Conservation (phyloP, 2,113 vertebrate genomes). For the Takifugu bimaculatus region DNA sequence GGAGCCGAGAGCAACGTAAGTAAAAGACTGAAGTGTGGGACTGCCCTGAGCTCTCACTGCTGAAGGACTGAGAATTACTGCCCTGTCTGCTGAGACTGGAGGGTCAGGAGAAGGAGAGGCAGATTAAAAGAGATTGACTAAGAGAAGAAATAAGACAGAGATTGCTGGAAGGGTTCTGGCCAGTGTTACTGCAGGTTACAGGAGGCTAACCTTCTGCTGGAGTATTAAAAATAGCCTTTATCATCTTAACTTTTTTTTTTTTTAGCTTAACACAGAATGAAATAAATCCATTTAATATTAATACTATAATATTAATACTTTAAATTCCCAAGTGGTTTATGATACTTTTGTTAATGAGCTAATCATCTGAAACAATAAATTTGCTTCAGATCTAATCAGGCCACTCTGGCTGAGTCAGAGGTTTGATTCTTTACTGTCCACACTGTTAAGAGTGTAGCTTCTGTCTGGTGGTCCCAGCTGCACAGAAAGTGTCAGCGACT, state of each 20-base stretch:
- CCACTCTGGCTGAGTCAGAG: too few species aligned
- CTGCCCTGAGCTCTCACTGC: slow-evolving; percentile 18
- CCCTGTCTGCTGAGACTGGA: slow-evolving; percentile 25
- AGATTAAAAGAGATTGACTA: slow-evolving; percentile 34
- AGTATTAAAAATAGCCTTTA: slow-evolving; percentile 14
- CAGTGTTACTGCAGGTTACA: neutral
- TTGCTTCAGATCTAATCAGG: slow-evolving; percentile 11
- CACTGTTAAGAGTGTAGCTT: too few species aligned
- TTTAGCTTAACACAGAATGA: too few species aligned
- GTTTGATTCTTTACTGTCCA: too few species aligned
- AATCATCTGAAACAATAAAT: slow-evolving; percentile 39
- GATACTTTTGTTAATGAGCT: slow-evolving; percentile 51
- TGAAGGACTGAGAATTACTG: slow-evolving; percentile 30
- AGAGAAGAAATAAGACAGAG: slow-evolving; percentile 16
- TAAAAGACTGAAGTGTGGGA: slow-evolving; percentile 31
- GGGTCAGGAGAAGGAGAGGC: slow-evolving; percentile 16
- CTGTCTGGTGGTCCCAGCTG: too few species aligned
- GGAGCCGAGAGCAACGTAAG: slow-evolving; percentile 32
- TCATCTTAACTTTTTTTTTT: too few species aligned
- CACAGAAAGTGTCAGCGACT: too few species aligned
- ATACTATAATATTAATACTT: slow-evolving; percentile 9
- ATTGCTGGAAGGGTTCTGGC: slow-evolving; percentile 29
- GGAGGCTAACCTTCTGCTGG: slow-evolving; percentile 24
- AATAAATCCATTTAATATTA: too few species aligned
- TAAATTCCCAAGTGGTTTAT: slow-evolving; percentile 25